A percentile compares a stretch with the other conserved stretches of the same genome.
phyloP scores from a whole-genome alignment of 2,113 vertebrate species.

The Megaleporinus macrocephalus region DNA sequence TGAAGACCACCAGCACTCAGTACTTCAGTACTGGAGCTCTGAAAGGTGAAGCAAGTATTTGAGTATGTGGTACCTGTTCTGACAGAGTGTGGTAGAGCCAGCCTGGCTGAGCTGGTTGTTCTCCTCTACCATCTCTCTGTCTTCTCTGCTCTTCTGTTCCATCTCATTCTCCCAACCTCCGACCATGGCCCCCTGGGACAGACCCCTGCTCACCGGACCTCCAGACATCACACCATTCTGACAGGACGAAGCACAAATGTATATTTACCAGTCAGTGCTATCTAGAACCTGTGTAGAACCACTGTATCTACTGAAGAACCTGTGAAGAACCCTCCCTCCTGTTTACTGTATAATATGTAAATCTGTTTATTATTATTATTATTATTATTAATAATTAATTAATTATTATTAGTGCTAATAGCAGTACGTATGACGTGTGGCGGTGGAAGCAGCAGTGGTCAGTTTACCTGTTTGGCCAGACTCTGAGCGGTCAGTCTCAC shows the following conservation, averaged over 20 bases:
- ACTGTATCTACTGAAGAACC: no score
- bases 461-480: slow-evolving; percentile 71
- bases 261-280: not conserved
- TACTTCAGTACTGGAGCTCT: no score
- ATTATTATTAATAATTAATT: no score
- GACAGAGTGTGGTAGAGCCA: slow-evolving; percentile 83
- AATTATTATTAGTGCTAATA: no score
- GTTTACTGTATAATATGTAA: no score
- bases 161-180: slow-evolving; percentile 65
- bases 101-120: slow-evolving; percentile 82
- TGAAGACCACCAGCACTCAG: no score
- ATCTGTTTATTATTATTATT: no score
- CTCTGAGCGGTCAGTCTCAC: slow-evolving; percentile 67
- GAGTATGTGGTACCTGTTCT: slow-evolving; percentile 81
- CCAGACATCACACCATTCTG: slow-evolving; percentile 52
- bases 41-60: no score
- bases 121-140: slow-evolving; percentile 80
- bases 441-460: no score
- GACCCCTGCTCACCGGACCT: not conserved
- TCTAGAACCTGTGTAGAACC: not conserved
- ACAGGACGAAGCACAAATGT: not conserved
- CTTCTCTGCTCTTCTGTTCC: slow-evolving; percentile 73
- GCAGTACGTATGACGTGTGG: no score
- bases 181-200: slow-evolving; percentile 13
- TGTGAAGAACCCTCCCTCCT: no score